Evolutionary conservation across 2,797 vertebrate species (phyloP).

Genomic region (Gadopsis marmoratus): DNA sequence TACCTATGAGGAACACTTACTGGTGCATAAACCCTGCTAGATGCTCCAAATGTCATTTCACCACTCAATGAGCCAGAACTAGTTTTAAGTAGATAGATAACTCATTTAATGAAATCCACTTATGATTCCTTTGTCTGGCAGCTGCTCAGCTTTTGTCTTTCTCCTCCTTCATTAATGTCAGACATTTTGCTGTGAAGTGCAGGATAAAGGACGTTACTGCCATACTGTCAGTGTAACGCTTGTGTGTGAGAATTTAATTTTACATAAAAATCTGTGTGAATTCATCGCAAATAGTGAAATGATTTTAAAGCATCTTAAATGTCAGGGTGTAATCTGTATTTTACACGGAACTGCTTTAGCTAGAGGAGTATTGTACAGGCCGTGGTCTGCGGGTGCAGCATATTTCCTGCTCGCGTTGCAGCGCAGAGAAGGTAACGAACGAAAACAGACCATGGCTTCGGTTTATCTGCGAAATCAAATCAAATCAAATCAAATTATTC

Average conservation of each 20-base stretch:
- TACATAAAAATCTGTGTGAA: background rate
- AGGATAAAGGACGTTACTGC: background rate
- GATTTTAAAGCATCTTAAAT: constrained; percentile 4
- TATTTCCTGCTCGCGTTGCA: background rate
- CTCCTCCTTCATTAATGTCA: constrained; percentile 36
- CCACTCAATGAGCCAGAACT: constrained; percentile 72
- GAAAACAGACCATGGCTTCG: background rate
- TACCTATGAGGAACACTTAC: constrained; percentile 63
- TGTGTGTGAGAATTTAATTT: background rate
- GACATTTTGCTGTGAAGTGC: background rate
- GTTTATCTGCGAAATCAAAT: background rate
- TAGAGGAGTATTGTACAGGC: background rate
- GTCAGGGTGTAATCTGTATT: constrained; percentile 12
- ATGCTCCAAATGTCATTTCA: constrained; percentile 75
- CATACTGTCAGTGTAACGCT: background rate
- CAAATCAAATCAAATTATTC: background rate
- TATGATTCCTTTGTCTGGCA: constrained; percentile 53
- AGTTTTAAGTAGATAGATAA: constrained; percentile 67
- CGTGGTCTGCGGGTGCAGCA: background rate
- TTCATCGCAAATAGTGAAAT: background rate
- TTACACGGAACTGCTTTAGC: background rate
- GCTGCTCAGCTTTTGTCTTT: constrained; percentile 44
- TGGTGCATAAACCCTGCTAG: constrained; percentile 63
- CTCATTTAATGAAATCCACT: constrained; percentile 66
- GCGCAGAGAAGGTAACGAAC: background rate